Base-by-base conservation (phyloP, 2,888 invertebrate genomes). In the Himalopsyche anomala region DNA sequence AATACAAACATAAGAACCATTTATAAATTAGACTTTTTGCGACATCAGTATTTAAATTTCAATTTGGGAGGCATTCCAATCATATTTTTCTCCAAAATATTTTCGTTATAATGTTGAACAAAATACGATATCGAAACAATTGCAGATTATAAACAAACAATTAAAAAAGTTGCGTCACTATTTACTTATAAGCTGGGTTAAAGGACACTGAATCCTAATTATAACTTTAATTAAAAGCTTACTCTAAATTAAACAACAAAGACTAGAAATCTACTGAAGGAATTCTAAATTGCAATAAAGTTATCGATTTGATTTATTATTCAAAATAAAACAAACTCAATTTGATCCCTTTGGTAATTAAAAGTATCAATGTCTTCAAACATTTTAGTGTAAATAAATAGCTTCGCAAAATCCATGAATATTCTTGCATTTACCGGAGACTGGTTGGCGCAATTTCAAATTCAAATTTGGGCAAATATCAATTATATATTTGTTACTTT, bases 281-380 rank as follows among this genome's bases (percentile, higher is more conserved):
- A 62, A 62, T 62, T 62, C 9, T 4, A 15, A 62, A 62, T 56
- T 56, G 17, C 56, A 4, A 56, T 56, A 56, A 56, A n/a, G 56
- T n/a, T 62, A 62, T 62, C 28, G 62, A 62, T 62, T 62, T 28
- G 62, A 62, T 62, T 62, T 62, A 62, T 62, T 62, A 62, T 62
- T 62, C 62, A 62, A 62, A 62, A 28, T 62, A 62, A 62, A 62
- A 4, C 62, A 62, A 28, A 28, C 62, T 62, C 62, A 62, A 4
- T 62, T 28, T 51, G 15, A 51, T 51, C 51, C 12, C 51, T 51
- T 62, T 28, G 62, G 19, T 62, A 62, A 62, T 62, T 62, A 62
- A 19, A 19, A 62, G 62, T 62, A 62, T 62, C 62, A 62, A 62
- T 62, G 19, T 62, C 19, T 62, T 62, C 19, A 28, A 62, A 62